Evolutionary conservation across 2,888 invertebrate genomes (phyloP).

Genomic region (Polymixis flavicincta): DNA sequence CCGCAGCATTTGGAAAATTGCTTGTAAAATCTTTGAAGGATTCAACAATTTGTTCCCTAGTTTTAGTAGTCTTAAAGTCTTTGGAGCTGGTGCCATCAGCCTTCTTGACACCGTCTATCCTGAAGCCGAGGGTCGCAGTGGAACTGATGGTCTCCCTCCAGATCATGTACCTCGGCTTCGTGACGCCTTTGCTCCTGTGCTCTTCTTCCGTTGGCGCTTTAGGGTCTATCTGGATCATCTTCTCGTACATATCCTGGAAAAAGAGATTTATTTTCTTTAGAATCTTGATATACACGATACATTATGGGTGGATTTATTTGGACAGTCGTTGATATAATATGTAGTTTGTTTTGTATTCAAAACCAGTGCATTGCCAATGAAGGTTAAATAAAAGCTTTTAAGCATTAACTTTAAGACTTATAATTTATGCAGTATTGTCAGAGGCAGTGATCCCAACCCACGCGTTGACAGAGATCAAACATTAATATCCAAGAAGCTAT

Average conservation of each 20-base stretch:
- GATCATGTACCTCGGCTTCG: constrained; percentile 98
- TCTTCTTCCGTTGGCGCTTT: constrained; percentile 97
- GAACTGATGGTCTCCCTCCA: constrained; percentile 99
- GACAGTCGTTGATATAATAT: neutral
- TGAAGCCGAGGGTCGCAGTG: constrained; percentile 98
- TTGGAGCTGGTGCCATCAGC: constrained; percentile 97
- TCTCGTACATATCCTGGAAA: constrained; percentile 98
- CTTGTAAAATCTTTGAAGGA: constrained; percentile 95
- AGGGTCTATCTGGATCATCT: constrained; percentile 98
- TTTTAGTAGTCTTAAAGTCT: constrained; percentile 98
- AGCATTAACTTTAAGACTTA: neutral
- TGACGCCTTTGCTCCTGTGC: constrained; percentile 96
- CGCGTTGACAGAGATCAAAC: constrained; percentile 14
- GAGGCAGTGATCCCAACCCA: neutral
- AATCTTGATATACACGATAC: neutral
- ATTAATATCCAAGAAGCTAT: constrained; percentile 18
- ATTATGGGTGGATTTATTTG: neutral
- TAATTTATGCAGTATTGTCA: neutral
- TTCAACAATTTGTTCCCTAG: constrained; percentile 94
- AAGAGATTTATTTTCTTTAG: constrained; percentile 35
- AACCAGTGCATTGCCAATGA: neutral
- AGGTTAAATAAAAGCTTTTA: constrained; percentile 17
- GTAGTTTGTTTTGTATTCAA: neutral
- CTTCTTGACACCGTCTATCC: constrained; percentile 98
- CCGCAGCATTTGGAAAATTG: constrained; percentile 94